Evolutionary conservation across 1,140 invertebrate genomes (phyloP), one percentile per base, ranked within the genome.

Genomic region (Tyrophagus putrescentiae): DNA sequence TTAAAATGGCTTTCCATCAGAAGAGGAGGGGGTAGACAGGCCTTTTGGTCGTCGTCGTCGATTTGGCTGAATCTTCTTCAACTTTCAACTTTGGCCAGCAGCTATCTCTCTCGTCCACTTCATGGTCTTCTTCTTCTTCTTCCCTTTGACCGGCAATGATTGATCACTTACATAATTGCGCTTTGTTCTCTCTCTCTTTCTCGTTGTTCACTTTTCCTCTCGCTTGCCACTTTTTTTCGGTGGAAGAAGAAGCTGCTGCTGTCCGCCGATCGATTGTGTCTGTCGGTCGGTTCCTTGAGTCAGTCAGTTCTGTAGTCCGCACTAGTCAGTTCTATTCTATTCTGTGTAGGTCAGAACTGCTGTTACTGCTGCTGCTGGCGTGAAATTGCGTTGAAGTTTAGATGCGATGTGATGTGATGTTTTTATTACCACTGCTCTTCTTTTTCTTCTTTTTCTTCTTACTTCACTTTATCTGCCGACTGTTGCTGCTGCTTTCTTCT

Each of bases 161-260:
- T 48, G 45, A 48, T 48, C 45, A 48, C 45, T 48, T 48, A 48
- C 45, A 48, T 48, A 48, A 48, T 48, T 48, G 45, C 7, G 21
- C 45, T 13, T 21, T 39, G 36, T 39, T 13, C 36, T 39, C 13
- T 39, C 13, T 39, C 13, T 21, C 13, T 39, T 21, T 13, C 36
- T 13, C 36, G 36, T 39, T 39, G 36, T 21, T 13, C 36, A 39
- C 21, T 21, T 13, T 39, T 48, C 31, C 36, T 13, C 13, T 39
- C 13, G 21, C 13, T 39, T 39, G 36, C 21, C 13, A 39, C 13
- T 39, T 39, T 13, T 39, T 39, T 39, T 39, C 36, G 21, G 13
- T 39, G 13, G 21, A 39, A 39, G 21, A 39, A 39, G 21, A 39
- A 39, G 36, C n/a, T n/a, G n/a, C n/a, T n/a, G n/a, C n/a, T n/a